Percentiles rank a stretch among this genome's conserved stretches.
Conservation (phyloP, 1,140 invertebrate species). For the Agrypnia vestita region DNA sequence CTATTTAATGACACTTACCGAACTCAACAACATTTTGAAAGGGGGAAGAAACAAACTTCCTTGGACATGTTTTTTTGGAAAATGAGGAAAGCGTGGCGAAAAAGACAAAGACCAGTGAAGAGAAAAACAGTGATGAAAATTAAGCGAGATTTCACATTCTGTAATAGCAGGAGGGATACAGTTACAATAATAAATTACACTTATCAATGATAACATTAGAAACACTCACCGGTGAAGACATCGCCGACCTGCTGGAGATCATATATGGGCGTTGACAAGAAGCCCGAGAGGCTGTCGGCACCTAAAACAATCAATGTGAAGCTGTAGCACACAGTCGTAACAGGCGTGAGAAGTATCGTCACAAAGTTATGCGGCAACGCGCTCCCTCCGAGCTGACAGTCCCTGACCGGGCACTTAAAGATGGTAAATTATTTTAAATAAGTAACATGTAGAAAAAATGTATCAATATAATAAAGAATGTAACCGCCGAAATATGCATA, state of each 20-base stretch:
- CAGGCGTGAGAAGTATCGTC: neutral
- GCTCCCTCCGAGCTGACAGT: neutral
- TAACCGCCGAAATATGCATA: no score
- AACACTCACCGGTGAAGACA: constrained; percentile 83
- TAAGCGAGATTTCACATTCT: neutral
- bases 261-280: constrained; percentile 78
- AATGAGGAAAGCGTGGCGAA: no score
- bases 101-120: no score
- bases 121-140: neutral
- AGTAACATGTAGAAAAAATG: no score
- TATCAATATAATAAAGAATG: no score
- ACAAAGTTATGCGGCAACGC: constrained; percentile 1
- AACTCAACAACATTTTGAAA: neutral
- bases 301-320: constrained; percentile 22
- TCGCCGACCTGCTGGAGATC: constrained; percentile 90
- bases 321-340: neutral
- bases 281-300: constrained; percentile 54
- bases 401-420: no score
- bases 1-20: neutral
- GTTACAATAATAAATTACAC: no score
- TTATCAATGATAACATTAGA: no score
- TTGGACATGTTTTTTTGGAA: no score
- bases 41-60: no score
- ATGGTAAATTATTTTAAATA: no score
- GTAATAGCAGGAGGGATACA: neutral